These are phyloP conservation scores for Zapornia atra DNA, from an alignment of 2,113 vertebrate species.

Conservation along the genomic window DNA sequence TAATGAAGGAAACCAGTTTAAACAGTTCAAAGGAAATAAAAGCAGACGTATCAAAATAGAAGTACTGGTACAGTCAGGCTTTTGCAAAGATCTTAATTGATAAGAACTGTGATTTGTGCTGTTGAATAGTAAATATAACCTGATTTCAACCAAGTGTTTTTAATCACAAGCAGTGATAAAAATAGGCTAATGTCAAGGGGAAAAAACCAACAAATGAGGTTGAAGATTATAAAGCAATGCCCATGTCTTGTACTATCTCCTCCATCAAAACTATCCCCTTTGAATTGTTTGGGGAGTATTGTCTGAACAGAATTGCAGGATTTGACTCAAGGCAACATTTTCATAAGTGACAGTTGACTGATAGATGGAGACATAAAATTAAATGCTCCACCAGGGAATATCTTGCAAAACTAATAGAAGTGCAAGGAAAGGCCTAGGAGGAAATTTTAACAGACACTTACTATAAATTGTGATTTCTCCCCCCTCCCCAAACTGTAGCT, in stretches of 20 bases:
- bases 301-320: not conserved
- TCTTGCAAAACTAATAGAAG: not conserved
- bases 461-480: not conserved
- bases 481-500: not conserved
- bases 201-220: not conserved
- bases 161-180: not conserved
- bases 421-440: not conserved
- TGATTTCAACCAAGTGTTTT: not conserved
- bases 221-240: not conserved
- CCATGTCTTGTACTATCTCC: not conserved
- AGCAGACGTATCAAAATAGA: not conserved
- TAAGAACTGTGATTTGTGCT: not conserved
- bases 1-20: slow-evolving; percentile 2
- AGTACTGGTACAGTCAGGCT: not conserved
- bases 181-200: not conserved
- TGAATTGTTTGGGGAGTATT: not conserved
- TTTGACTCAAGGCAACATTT: not conserved
- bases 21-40: slow-evolving; percentile 25
- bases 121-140: not conserved
- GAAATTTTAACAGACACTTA: slow-evolving; percentile 6
- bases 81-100: not conserved
- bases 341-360: not conserved
- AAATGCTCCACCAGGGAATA: not conserved
- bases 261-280: not conserved
- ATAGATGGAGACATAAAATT: not conserved